Conservation (phyloP, 2,797 vertebrate genomes). For the Zenarchopterus dispar region DNA sequence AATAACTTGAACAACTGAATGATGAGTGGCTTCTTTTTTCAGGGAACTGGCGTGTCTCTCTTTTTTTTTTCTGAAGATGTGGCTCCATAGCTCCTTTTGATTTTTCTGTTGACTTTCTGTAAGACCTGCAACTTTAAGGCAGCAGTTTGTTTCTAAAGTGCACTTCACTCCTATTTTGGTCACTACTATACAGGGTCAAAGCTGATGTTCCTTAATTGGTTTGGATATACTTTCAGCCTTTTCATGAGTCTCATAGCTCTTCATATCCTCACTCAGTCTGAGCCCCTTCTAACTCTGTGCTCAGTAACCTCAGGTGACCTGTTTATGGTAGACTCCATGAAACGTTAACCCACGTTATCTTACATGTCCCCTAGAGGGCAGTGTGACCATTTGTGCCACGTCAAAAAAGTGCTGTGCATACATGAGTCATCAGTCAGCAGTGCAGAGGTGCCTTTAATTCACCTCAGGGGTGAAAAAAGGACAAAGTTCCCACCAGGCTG, state of each 20-base stretch:
- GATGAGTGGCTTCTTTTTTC: too few species aligned
- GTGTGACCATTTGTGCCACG: constrained; percentile 33
- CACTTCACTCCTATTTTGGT: constrained; percentile 69
- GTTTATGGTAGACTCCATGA: constrained; percentile 14
- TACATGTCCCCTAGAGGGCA: constrained; percentile 52
- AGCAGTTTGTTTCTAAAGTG: constrained; percentile 57
- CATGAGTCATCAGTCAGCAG: constrained; percentile 23
- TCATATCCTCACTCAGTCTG: not conserved
- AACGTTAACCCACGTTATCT: constrained; percentile 41
- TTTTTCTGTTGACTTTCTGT: constrained; percentile 11
- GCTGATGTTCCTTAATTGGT: constrained; percentile 8
- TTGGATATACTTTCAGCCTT: constrained; percentile 12
- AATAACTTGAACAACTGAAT: not conserved
- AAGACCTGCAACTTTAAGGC: constrained; percentile 54
- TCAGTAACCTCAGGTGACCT: constrained; percentile 34
- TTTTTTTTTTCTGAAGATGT: constrained; percentile 5
- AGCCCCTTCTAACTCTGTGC: not conserved
- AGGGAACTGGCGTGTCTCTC: not conserved
- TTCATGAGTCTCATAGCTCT: not conserved
- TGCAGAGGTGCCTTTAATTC: constrained; percentile 17
- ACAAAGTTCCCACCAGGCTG: constrained; percentile 19
- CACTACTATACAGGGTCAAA: constrained; percentile 33
- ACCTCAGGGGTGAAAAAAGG: not conserved
- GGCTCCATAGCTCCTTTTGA: constrained; percentile 5
- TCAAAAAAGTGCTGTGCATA: constrained; percentile 61